Base-by-base conservation (phyloP, 2,888 invertebrate genomes). In the Hyles lineata region DNA sequence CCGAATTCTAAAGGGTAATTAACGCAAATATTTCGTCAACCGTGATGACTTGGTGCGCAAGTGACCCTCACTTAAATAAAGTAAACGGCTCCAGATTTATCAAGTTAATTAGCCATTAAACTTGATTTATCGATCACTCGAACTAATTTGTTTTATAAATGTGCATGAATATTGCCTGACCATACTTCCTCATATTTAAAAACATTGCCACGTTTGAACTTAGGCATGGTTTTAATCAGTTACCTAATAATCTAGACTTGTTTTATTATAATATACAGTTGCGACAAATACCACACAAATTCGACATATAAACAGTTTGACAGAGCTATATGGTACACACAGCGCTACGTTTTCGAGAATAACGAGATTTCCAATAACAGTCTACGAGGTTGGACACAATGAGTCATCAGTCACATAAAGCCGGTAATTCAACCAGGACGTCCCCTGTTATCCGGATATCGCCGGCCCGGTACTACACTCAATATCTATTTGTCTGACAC, bases 381-480 rank as follows among this genome's bases (percentile, higher is more conserved):
- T 82, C 83, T 81, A 81, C 83, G 79, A 79, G 82, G 35, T 63
- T 21, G 21, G 76, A 77, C 78, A 84, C 85, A 86, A 85, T 85
- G 82, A 85, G 81, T 84, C 83, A 86, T 86, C 86, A 85, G 85
- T 85, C 82, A 86, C 85, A 85, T 82, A 86, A 86, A 85, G 84
- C 86, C 83, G 83, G 82, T 84, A 83, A 86, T 86, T 85, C 84
- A 83, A 80, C 80, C 83, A 82, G 81, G 81, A 82, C 82, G 82
- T 80, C 80, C 80, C 81, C 73, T 85, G 84, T 85, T 85, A 86
- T 82, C 86, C 85, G 82, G 82, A 82, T 82, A 81, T 81, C 79
- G 79, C 78, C 77, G 77, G 70, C 71, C 70, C 63, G 71, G 71
- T 69, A 73, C 80, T 78, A 78, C 76, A 77, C 73, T 73, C 75